Evolutionary conservation across 2,888 invertebrate species (phyloP).

Genomic region (Macrosiphum euphorbiae): DNA sequence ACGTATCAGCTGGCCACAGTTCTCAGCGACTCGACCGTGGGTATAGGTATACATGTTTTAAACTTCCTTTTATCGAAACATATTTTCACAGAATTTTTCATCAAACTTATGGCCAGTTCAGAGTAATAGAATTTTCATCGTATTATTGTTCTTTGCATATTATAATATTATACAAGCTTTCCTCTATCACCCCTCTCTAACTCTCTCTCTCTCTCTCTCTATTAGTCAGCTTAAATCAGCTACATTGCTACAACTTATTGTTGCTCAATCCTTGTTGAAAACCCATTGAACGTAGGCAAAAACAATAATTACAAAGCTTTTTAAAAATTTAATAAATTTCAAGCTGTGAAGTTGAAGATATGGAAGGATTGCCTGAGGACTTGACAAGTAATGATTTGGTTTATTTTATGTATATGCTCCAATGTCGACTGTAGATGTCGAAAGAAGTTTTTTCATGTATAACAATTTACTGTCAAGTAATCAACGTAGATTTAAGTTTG

Average conservation of each 20-base stretch:
- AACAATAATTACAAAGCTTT: too few species aligned
- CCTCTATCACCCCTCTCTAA: background rate
- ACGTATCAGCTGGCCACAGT: background rate
- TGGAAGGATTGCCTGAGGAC: too few species aligned
- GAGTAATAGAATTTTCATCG: background rate
- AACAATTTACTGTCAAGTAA: too few species aligned
- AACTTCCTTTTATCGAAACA: background rate
- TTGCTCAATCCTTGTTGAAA: background rate
- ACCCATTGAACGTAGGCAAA: background rate
- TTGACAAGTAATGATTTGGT: too few species aligned
- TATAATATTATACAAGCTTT: background rate
- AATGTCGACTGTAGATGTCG: too few species aligned
- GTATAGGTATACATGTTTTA: background rate
- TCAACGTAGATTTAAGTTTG: too few species aligned
- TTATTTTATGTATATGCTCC: too few species aligned
- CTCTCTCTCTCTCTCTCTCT: background rate
- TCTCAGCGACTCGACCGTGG: background rate
- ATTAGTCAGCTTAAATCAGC: background rate
- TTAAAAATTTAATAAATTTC: too few species aligned
- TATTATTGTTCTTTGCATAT: background rate
- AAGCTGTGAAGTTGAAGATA: too few species aligned
- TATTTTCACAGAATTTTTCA: background rate
- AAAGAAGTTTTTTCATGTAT: too few species aligned
- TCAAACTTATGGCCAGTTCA: background rate
- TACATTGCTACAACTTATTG: background rate